Base-by-base conservation (phyloP, 2,797 vertebrate species). In the Peromyscus aztecus region DNA sequence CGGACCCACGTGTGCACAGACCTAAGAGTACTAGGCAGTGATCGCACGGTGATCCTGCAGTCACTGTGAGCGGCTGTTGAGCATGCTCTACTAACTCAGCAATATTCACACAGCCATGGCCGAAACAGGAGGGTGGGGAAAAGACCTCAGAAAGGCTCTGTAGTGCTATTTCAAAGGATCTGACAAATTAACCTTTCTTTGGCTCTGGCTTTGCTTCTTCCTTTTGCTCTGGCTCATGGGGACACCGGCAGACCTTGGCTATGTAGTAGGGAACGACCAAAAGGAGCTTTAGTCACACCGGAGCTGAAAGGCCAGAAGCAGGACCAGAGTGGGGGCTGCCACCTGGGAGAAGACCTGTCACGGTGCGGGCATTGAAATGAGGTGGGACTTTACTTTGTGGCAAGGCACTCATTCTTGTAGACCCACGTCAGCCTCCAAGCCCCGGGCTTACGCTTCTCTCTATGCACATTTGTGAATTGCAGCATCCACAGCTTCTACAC, bases 401-500 rank as follows among this genome's bases (percentile, higher is more conserved):
- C 14, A 27, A 59, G 19, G 27, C 16, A 31, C 27, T 67, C 23
- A 19, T 14, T 17, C 43, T 27, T 27, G 43, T 17, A 61, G 67
- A 71, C 24, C 31, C 1, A 4, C 4, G 1, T 12, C 13, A 4
- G 46, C 57, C 85, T 29, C 13, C 34, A 17, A 52, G 34, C 21
- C 16, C 7, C 11, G 37, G 57, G 21, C 27, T 57, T 55, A 2
- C 4, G 9, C 1, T 13, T 29, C n/a, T 78, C 13, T 4, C 13
- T 19, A 24, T 19, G 31, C 37, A 23, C 2, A 0, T 24, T 69
- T 59, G 57, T 19, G 71, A 27, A 4, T 16, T 61, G 59, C 73
- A 6, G 46, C 9, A 7, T n/a, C 43, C 31, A 0, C 3, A 81
- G 29, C 77, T 23, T 57, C 14, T 4, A 16, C 6, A 17, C 17